phyloP scores from a whole-genome alignment of 2,888 invertebrate species.

The Stomorhina lunata region DNA sequence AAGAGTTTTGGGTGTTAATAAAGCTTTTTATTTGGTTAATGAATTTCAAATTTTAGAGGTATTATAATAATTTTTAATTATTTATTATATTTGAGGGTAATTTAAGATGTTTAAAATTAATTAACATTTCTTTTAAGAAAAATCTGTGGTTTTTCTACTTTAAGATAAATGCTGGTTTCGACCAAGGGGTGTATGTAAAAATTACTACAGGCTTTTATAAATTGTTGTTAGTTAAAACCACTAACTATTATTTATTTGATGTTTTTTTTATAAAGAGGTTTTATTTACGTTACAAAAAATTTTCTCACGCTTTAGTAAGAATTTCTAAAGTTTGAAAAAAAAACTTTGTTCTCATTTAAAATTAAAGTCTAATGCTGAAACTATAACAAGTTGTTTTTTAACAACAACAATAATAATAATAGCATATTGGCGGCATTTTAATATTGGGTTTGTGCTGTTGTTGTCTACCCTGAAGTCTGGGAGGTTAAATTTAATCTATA shows the following conservation, averaged over 20 bases:
- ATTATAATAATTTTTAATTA: not conserved
- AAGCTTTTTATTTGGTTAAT: too few relatives aligned
- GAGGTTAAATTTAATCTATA: conserved; percentile 61
- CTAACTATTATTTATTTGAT: not conserved
- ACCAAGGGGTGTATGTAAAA: too few relatives aligned
- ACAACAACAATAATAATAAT: conserved; percentile 39
- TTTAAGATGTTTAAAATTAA: conserved; percentile 6
- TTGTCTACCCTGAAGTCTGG: conserved; percentile 65
- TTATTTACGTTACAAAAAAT: not conserved
- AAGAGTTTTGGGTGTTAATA: too few relatives aligned
- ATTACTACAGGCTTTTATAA: not conserved
- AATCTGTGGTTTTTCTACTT: not conserved
- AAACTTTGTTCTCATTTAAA: not conserved
- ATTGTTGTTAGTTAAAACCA: too few relatives aligned
- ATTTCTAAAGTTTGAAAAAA: conserved; percentile 11
- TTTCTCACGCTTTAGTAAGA: conserved; percentile 46
- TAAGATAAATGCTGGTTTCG: too few relatives aligned
- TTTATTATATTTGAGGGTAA: not conserved
- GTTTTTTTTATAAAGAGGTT: not conserved
- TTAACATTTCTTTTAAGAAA: conserved; percentile 5
- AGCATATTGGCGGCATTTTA: conserved; percentile 17
- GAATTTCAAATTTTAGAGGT: not conserved
- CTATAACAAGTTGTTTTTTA: conserved; percentile 23
- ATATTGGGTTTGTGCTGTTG: not conserved
- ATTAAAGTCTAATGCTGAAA: not conserved